A percentile compares a stretch with the other conserved stretches of the same genome.
Conservation (phyloP, 2,113 vertebrate species). For the Haliaeetus leucogaster region DNA sequence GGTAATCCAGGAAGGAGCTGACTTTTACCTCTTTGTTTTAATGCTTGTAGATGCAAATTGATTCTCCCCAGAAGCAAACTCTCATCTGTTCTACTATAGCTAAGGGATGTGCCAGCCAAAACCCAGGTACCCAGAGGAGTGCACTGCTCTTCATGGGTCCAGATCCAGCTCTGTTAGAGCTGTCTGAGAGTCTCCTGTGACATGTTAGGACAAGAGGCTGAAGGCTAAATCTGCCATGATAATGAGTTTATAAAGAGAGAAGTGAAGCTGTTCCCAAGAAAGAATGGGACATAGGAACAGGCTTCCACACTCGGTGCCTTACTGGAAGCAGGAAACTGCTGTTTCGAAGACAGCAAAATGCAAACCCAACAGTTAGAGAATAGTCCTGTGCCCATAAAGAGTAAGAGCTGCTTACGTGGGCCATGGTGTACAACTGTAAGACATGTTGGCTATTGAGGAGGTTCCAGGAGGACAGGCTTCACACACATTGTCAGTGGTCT, state of each 20-base stretch:
- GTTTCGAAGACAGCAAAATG: background rate
- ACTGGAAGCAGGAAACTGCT: background rate
- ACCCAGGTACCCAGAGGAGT: background rate
- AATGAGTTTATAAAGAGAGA: background rate
- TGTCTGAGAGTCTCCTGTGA: background rate
- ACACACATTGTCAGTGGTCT: background rate
- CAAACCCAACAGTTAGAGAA: background rate
- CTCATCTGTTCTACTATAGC: background rate
- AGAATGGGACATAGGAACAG: background rate
- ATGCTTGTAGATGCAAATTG: background rate
- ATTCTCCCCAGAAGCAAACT: background rate
- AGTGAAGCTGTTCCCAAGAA: background rate
- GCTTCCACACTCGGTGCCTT: background rate
- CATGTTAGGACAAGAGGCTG: background rate
- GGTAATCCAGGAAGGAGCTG: background rate
- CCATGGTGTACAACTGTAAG: background rate
- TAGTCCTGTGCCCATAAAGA: background rate
- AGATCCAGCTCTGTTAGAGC: background rate
- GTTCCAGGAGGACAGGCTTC: background rate
- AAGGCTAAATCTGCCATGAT: background rate
- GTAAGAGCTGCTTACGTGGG: background rate
- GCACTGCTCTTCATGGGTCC: background rate
- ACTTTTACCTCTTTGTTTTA: background rate
- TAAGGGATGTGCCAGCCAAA: background rate
- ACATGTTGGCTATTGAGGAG: background rate